These are phyloP conservation scores for Danaus melanippus DNA, from an alignment of 1,140 invertebrate species.

Conservation along the genomic window DNA sequence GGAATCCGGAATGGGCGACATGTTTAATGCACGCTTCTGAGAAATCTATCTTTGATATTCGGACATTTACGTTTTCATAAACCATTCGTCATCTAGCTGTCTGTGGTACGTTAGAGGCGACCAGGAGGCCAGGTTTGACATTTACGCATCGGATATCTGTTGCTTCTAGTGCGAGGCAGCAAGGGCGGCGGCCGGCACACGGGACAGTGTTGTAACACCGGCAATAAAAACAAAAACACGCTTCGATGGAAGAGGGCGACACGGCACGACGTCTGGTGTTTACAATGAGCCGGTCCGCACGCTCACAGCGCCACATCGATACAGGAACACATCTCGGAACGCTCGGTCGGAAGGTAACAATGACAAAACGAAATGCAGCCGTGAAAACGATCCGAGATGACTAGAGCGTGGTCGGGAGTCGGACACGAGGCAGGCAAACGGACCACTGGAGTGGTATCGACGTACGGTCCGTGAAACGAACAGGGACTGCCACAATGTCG, in stretches of 20 bases:
- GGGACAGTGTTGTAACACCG: conserved; percentile 20
- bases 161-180: conserved; percentile 15
- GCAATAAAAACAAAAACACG: conserved; percentile 28
- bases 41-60: conserved; percentile 11
- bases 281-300: conserved; percentile 25
- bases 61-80: conserved; percentile 1
- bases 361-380: conserved; percentile 20
- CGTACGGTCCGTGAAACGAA: conserved; percentile 41
- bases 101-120: background rate
- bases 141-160: conserved; percentile 19
- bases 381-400: conserved; percentile 13
- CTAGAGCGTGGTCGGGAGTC: conserved; percentile 16
- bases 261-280: conserved; percentile 27
- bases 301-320: conserved; percentile 14
- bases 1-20: conserved; percentile 11
- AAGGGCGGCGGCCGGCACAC: conserved; percentile 29
- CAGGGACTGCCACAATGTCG: conserved; percentile 38
- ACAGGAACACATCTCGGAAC: conserved; percentile 12
- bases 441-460: conserved; percentile 49
- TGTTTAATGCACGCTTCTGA: conserved; percentile 10
- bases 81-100: no score
- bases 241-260: conserved; percentile 24
- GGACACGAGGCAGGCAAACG: conserved; percentile 37
- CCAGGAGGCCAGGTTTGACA: no score
- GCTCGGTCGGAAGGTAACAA: conserved; percentile 14